Base-by-base conservation (phyloP, 2,888 invertebrate genomes). In the Aradus depressus region DNA sequence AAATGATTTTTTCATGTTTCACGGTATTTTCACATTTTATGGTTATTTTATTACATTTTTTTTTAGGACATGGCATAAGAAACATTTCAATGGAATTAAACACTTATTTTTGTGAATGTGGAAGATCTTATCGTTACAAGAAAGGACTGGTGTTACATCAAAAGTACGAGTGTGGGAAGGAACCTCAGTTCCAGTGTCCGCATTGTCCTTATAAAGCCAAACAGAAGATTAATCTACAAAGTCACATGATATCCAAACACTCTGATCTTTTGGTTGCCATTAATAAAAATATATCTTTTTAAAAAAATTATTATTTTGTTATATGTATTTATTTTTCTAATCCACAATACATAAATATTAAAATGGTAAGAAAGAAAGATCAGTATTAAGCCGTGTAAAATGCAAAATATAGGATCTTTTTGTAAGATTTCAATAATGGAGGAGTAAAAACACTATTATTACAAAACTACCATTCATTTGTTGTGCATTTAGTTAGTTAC, bases 181-280 rank as follows among this genome's bases (percentile, higher is more conserved):
- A 68, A 47, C 68, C 69, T 43, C 63, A 64, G 51, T 70, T 66
- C 59, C 57, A 56, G 6, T 71, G 71, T 55, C 59, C 60, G 3
- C 51, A 64, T 32, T 72, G 71, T 55, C 59, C 63, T 16, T 66
- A 62, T 44, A 60, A 60, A 44, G 65, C 66, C 56, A 66, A 68
- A 51, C 64, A 64, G 48, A 67, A 66, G 44, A 64, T 65, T 47
- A 63, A 64, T 47, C 56, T 67, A n/a, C 62, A 58, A 23, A 62
- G 57, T 10, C 62, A 60, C 37, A 32, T 57, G 6, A 32, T 43
- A 2, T 31, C 52, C n/a, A 56, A 52, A 19, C 59, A 59, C 47
- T 25, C 21, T 22, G 38, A 37, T 23, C 21, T 12, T 39, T 19
- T 39, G 39, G n/a, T n/a, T n/a, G n/a, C n/a, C n/a, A n/a, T n/a